Conservation (phyloP, 2,113 vertebrate species). For the Anas platyrhynchos region DNA sequence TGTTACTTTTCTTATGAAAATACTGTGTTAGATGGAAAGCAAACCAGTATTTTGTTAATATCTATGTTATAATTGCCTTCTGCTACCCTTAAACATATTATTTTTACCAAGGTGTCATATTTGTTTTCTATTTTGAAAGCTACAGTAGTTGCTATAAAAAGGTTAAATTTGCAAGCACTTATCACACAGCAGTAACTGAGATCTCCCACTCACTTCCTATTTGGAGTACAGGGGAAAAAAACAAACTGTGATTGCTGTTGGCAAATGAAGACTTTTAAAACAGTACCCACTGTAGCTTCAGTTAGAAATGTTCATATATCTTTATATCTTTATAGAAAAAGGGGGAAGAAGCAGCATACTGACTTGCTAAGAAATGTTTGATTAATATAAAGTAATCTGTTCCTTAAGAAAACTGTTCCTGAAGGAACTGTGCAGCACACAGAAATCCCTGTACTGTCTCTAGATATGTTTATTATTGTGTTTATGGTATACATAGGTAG, state of each 20-base stretch:
- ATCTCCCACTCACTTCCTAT: constrained; percentile 69
- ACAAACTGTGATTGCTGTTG: constrained; percentile 40
- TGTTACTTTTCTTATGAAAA: not conserved
- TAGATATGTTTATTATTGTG: constrained; percentile 34
- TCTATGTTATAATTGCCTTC: constrained; percentile 33
- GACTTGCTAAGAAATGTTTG: constrained; percentile 15
- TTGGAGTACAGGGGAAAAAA: constrained; percentile 44
- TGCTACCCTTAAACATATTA: constrained; percentile 42
- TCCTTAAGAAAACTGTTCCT: constrained; percentile 41
- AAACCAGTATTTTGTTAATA: constrained; percentile 4
- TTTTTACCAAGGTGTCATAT: constrained; percentile 56
- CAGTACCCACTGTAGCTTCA: not conserved
- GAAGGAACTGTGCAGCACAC: not conserved
- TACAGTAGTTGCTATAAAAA: constrained; percentile 69
- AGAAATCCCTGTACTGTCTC: constrained; percentile 33
- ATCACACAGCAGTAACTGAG: constrained; percentile 67
- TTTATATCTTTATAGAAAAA: constrained; percentile 4
- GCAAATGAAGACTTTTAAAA: constrained; percentile 65
- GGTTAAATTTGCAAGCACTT: constrained; percentile 69
- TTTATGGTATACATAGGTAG: constrained; percentile 60
- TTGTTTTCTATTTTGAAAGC: constrained; percentile 72
- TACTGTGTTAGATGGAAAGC: not conserved
- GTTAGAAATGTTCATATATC: constrained; percentile 27
- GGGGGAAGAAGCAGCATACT: not conserved
- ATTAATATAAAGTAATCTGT: constrained; percentile 53